phyloP scores from a whole-genome alignment of 37 sponge, comb jelly and placozoan genomes.

The Eunapius fragilis region DNA sequence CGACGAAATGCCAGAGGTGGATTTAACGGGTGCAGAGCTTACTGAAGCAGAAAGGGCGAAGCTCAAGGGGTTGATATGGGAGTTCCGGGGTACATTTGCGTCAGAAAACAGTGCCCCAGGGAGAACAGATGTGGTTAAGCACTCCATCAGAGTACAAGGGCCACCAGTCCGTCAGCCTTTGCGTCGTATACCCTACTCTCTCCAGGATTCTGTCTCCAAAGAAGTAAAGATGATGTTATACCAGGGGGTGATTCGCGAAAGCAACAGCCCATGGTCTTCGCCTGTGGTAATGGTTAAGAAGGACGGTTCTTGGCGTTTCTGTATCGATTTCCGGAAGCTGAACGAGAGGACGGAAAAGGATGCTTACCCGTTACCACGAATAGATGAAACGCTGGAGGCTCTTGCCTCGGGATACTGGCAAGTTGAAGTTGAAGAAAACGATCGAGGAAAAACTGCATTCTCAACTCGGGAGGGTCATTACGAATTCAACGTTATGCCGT shows the following conservation, averaged over 20 bases:
- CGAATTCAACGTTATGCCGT: constrained; percentile 41
- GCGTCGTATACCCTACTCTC: constrained; percentile 11
- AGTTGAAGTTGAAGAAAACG: constrained; percentile 12
- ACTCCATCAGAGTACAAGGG: constrained; percentile 8
- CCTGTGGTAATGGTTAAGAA: constrained; percentile 26
- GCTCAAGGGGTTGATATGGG: constrained; percentile 3
- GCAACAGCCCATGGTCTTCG: constrained; percentile 18
- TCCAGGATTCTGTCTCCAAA: neutral
- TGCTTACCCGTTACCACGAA: constrained; percentile 36
- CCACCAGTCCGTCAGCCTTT: constrained; percentile 21
- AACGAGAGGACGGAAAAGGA: constrained; percentile 16
- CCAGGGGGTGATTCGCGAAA: constrained; percentile 8
- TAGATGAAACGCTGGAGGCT: constrained; percentile 20
- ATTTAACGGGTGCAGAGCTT: neutral
- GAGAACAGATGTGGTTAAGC: constrained; percentile 9
- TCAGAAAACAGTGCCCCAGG: neutral
- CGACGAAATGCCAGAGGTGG: neutral
- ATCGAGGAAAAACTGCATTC: constrained; percentile 39
- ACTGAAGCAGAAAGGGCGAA: neutral
- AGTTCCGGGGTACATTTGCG: constrained; percentile 9
- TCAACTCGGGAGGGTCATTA: constrained; percentile 10
- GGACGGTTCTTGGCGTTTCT: constrained; percentile 31
- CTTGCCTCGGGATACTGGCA: constrained; percentile 50
- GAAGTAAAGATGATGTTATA: constrained; percentile 13
- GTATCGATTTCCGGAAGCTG: constrained; percentile 43